These are phyloP conservation scores for Orthonevra nobilis DNA, from an alignment of 2,888 invertebrate genomes.

Conservation along the genomic window DNA sequence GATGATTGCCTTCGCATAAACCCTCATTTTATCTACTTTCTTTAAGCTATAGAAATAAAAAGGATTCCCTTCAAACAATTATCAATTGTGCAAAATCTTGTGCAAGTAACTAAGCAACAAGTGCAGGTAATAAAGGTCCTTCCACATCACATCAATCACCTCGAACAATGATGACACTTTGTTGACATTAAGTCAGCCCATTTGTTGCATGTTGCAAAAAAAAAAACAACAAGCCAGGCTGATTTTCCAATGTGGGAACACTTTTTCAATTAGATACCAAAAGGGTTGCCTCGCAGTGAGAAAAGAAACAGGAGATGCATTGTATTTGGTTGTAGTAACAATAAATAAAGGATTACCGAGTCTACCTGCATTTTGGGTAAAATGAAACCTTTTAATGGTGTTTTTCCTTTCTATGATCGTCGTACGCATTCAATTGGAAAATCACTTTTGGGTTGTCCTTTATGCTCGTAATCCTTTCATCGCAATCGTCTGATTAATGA, in stretches of 20 bases:
- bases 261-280: not conserved
- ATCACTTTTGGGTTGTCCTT: slow-evolving; percentile 26
- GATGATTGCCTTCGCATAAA: too few relatives aligned
- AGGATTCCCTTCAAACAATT: slow-evolving; percentile 19
- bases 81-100: slow-evolving; percentile 39
- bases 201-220: slow-evolving; percentile 23
- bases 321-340: too few relatives aligned
- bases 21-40: too few relatives aligned
- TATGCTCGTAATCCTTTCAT: slow-evolving; percentile 34
- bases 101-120: slow-evolving; percentile 22
- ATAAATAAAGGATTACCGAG: slow-evolving; percentile 9
- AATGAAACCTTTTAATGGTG: slow-evolving; percentile 12
- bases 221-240: slow-evolving; percentile 3
- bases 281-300: slow-evolving; percentile 31
- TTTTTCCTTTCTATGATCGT: not conserved
- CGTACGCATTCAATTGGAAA: slow-evolving; percentile 35
- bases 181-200: slow-evolving; percentile 40
- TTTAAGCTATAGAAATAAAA: not conserved
- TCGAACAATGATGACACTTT: slow-evolving; percentile 14
- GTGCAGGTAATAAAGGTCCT: not conserved
- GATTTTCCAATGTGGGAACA: slow-evolving; percentile 24
- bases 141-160: slow-evolving; percentile 36
- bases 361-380: slow-evolving; percentile 15
- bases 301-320: not conserved
- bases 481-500: slow-evolving; percentile 49